Percentiles rank a stretch among this genome's conserved stretches.
These are phyloP conservation scores for Chrysodeixis includens DNA, from an alignment of 2,888 invertebrate species.

Conservation along the genomic window DNA sequence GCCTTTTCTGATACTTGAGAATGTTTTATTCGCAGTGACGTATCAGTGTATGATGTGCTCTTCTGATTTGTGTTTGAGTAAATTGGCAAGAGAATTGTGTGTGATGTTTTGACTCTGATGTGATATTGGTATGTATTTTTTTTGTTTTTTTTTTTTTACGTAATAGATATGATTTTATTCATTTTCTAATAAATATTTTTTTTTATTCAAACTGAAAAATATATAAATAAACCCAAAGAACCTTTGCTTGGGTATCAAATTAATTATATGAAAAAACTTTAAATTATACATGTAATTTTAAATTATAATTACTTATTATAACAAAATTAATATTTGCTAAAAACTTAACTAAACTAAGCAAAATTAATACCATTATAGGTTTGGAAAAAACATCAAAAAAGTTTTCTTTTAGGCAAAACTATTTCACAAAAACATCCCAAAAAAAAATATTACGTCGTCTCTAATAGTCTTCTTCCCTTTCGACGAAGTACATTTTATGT, in stretches of 20 bases:
- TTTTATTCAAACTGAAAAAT: too few species aligned
- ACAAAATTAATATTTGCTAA: too few species aligned
- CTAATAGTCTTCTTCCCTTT: constrained; percentile 11
- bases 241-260: too few species aligned
- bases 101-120: constrained; percentile 36
- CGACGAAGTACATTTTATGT: constrained; percentile 6
- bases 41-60: constrained; percentile 59
- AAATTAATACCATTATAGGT: too few species aligned
- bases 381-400: not conserved
- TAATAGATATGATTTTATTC: too few species aligned
- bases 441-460: constrained; percentile 8
- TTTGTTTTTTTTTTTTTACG: not conserved
- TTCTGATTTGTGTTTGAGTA: constrained; percentile 69
- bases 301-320: too few species aligned
- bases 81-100: constrained; percentile 66
- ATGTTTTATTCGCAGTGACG: constrained; percentile 36
- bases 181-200: too few species aligned
- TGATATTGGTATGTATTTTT: constrained; percentile 49
- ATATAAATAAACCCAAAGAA: too few species aligned
- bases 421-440: not conserved
- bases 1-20: constrained; percentile 36
- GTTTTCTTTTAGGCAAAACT: too few species aligned
- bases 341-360: not conserved
- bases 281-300: too few species aligned
- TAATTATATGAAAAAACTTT: too few species aligned